Conservation (phyloP, 2,797 vertebrate species). For the Lagodon rhomboides region DNA sequence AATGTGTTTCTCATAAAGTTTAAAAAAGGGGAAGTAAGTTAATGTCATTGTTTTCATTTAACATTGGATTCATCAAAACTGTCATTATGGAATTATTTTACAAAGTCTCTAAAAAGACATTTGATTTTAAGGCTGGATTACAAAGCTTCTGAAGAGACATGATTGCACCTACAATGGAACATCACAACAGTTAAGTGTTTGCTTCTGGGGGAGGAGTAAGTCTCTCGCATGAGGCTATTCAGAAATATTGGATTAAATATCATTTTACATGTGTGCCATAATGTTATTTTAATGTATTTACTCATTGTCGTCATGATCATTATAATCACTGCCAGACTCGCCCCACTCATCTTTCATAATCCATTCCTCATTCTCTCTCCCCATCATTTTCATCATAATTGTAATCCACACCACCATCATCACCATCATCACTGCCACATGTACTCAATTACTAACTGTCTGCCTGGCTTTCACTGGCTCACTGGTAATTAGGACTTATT, state of each 20-base stretch:
- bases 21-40: too few species aligned
- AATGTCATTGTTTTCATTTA: too few species aligned
- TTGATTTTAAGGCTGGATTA: too few species aligned
- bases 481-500: conserved; percentile 9
- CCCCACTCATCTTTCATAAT: conserved; percentile 3
- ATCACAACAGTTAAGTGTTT: too few species aligned
- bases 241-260: neutral
- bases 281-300: neutral
- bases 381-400: conserved; percentile 6
- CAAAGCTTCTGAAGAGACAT: too few species aligned
- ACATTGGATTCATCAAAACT: too few species aligned
- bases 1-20: too few species aligned
- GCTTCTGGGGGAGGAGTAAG: too few species aligned
- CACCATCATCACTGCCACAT: neutral
- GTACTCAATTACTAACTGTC: neutral
- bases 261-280: neutral
- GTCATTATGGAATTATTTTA: too few species aligned
- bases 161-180: too few species aligned
- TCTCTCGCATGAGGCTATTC: too few species aligned
- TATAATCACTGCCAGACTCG: neutral
- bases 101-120: too few species aligned
- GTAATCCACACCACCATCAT: conserved; percentile 10
- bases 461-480: conserved; percentile 5
- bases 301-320: neutral
- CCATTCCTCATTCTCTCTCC: neutral